Evolutionary conservation across 2,888 invertebrate species (phyloP), one percentile per base, ranked within the genome.

Genomic region (Latrodectus elegans): DNA sequence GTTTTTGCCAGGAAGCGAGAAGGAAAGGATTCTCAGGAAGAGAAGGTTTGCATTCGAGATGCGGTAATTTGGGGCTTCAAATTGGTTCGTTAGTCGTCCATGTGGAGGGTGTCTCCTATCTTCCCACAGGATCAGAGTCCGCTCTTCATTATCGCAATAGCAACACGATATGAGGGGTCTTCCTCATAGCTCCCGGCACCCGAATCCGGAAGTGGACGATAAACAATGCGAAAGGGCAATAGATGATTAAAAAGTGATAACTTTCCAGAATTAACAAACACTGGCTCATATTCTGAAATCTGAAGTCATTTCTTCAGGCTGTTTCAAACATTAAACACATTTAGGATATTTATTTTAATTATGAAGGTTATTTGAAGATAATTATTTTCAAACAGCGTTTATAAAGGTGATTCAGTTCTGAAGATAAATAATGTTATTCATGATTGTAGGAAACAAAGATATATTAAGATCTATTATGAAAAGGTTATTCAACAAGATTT

Each of bases 71-170:
- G 51, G 73, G 79, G 75, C 76, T 76, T 85, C 83, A 88, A 88
- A 88, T 88, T 84, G 88, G 88, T 88, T 88, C 88, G 88, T 88
- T 88, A 88, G 84, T 51, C 51, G 67, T 72, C 38, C 51, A n/a
- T 17, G 49, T n/a, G 38, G 65, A 65, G 71, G 84, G 84, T 80
- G 88, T 88, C 88, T 52, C 12, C 74, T 84, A 67, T 38, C 83
- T 15, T 75, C 84, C 84, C 84, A 17, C 17, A 60, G 88, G 88
- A 78, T 67, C 82, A 22, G 51, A 75, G 52, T 53, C 65, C 53
- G 82, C 87, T 60, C 65, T 83, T 88, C 87, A 88, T 88, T 88
- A 88, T 78, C 77, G 64, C 82, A 83, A 83, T 88, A 83, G 82
- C 87, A 88, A 78, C 74, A 78, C 68, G 78, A 79, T 52, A 67